Evolutionary conservation across 2,797 vertebrate species (phyloP).

Genomic region (Cichlasoma orientale): DNA sequence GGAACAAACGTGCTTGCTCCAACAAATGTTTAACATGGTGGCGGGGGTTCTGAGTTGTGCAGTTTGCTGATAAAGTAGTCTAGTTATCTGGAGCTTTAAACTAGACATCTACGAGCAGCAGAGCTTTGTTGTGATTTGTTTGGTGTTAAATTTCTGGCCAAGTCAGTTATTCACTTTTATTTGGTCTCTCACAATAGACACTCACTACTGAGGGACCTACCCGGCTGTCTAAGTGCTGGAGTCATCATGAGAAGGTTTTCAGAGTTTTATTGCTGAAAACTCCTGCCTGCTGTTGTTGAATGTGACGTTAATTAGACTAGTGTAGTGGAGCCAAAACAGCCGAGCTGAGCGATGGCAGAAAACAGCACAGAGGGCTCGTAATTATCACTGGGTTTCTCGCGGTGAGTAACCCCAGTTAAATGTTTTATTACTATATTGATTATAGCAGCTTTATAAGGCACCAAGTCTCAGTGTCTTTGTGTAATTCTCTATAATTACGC

Average conservation of each 20-base stretch:
- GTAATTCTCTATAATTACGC: constrained; percentile 1
- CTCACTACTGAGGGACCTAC: background rate
- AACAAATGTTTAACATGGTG: constrained; percentile 17
- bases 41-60: background rate
- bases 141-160: background rate
- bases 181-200: no score
- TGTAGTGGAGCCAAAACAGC: background rate
- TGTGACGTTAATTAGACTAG: background rate
- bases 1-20: constrained; percentile 35
- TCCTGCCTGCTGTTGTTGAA: background rate
- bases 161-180: background rate
- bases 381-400: background rate
- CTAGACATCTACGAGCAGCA: background rate
- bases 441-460: constrained; percentile 4
- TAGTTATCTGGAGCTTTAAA: background rate
- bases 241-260: background rate
- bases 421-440: background rate
- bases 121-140: background rate
- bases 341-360: background rate
- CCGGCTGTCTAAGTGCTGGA: background rate
- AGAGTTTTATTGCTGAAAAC: background rate
- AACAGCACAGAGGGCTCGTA: background rate
- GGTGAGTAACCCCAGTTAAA: background rate
- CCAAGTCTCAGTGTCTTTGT: background rate
- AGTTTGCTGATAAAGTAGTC: constrained; percentile 21